phyloP scores from a whole-genome alignment of 2,888 invertebrate species.

The Drosophila birchii region DNA sequence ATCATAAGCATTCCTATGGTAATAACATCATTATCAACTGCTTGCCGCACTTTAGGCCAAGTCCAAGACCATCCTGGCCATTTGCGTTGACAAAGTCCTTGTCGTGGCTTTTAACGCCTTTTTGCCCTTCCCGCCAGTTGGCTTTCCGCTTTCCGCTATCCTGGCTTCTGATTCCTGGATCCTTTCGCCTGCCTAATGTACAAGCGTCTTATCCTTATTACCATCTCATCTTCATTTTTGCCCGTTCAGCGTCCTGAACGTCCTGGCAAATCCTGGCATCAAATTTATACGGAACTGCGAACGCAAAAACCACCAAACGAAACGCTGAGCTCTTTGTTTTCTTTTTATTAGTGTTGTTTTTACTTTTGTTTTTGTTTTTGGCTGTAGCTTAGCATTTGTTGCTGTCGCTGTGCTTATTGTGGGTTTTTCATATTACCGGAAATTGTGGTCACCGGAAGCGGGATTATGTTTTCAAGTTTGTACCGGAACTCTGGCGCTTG shows the following conservation, averaged over 20 bases:
- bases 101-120: constrained; percentile 68
- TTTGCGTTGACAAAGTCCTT: constrained; percentile 54
- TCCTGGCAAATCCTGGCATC: constrained; percentile 67
- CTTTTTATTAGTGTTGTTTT: constrained; percentile 9
- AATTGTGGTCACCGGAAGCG: constrained; percentile 74
- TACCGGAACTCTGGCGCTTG: constrained; percentile 63
- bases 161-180: constrained; percentile 9
- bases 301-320: constrained; percentile 53
- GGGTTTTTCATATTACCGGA: constrained; percentile 76
- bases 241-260: constrained; percentile 62
- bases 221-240: constrained; percentile 76
- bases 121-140: constrained; percentile 37
- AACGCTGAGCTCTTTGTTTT: constrained; percentile 60
- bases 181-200: constrained; percentile 48
- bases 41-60: constrained; percentile 18
- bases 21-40: constrained; percentile 74
- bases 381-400: constrained; percentile 34
- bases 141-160: constrained; percentile 48
- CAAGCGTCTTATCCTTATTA: constrained; percentile 68
- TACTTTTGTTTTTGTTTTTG: constrained; percentile 26
- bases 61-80: constrained; percentile 26
- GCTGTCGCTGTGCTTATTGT: constrained; percentile 50
- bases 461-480: constrained; percentile 78
- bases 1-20: constrained; percentile 72
- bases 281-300: constrained; percentile 74